Evolutionary conservation across 2,888 invertebrate species (phyloP).

Genomic region (Trichopoda pennipes): DNA sequence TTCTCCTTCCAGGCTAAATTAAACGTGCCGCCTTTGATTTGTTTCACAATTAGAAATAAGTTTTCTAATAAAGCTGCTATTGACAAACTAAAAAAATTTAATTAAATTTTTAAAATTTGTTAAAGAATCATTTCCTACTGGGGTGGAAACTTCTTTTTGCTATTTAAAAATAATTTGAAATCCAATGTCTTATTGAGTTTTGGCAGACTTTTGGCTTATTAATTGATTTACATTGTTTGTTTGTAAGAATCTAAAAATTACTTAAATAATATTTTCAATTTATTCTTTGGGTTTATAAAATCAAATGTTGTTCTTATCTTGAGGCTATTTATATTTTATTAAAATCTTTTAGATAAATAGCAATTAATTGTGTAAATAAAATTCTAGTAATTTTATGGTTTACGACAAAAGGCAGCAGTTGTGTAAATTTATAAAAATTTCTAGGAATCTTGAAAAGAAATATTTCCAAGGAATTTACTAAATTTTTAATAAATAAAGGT

Average conservation of each 20-base stretch:
- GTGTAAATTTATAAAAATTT: no score
- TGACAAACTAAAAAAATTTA: background rate
- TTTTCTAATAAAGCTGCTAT: no score
- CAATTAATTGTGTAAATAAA: conserved; percentile 35
- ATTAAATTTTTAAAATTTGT: background rate
- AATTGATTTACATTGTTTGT: background rate
- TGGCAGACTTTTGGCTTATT: background rate
- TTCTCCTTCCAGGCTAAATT: no score
- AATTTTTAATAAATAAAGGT: no score
- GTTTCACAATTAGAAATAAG: no score
- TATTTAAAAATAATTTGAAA: conserved; percentile 4
- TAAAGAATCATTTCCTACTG: background rate
- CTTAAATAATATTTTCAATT: conserved; percentile 47
- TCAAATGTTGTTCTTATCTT: conserved; percentile 36
- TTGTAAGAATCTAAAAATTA: conserved; percentile 1
- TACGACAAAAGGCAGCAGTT: background rate
- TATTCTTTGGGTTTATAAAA: conserved; percentile 32
- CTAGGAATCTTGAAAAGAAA: no score
- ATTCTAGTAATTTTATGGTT: conserved; percentile 21
- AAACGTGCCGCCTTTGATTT: no score
- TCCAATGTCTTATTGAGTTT: background rate
- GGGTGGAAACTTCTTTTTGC: background rate
- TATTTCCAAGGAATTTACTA: no score
- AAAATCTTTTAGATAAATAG: conserved; percentile 40
- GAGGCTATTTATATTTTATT: conserved; percentile 40